Percentiles rank a stretch among this genome's conserved stretches.
Evolutionary conservation across 2,113 vertebrate genomes (phyloP).

Genomic region (Nothocercus julius): DNA sequence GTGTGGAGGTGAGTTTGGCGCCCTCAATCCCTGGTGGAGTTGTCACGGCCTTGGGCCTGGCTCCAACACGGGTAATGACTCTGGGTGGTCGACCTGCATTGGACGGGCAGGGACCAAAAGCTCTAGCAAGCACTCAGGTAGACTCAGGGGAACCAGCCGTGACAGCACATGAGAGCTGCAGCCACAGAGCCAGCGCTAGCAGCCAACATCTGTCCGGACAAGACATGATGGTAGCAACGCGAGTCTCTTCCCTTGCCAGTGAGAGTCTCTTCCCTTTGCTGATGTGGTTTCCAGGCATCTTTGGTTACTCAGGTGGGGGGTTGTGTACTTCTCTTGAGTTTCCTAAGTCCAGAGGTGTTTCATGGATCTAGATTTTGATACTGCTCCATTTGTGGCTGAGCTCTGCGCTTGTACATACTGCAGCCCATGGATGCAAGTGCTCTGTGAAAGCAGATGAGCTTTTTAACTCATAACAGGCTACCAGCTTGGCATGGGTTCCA

Average conservation of each 20-base stretch:
- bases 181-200: rapidly evolving
- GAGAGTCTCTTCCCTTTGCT: neutral
- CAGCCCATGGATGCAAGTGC: neutral
- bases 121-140: rapidly evolving
- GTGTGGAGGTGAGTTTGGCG: neutral
- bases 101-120: neutral
- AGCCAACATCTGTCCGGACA: neutral
- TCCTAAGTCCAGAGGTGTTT: neutral
- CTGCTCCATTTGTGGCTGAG: neutral
- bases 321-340: neutral
- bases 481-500: neutral
- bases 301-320: rapidly evolving
- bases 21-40: neutral
- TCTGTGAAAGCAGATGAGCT: neutral
- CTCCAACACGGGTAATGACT: neutral
- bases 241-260: too few species aligned
- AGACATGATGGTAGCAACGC: neutral
- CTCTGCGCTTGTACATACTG: neutral
- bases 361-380: rapidly evolving
- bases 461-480: rapidly evolving
- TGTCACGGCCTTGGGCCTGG: rapidly evolving
- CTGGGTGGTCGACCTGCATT: neutral
- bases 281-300: neutral
- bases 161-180: neutral
- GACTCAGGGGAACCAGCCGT: rapidly evolving